Percentiles rank a stretch among this genome's conserved stretches.
Conservation (phyloP, 2,888 invertebrate species). For the Nesidiocoris tenuis region DNA sequence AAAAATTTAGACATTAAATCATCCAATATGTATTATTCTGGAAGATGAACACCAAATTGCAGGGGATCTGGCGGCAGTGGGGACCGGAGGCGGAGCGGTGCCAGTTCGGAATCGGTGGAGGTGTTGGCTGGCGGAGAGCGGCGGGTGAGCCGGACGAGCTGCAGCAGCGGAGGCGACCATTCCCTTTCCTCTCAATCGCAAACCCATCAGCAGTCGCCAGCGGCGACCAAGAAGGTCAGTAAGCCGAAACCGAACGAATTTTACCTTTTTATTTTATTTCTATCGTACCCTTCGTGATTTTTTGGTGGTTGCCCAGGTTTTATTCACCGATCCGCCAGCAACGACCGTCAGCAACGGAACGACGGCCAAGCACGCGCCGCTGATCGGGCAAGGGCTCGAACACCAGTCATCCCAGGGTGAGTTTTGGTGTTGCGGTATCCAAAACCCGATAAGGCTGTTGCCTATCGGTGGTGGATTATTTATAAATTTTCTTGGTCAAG, state of each 20-base stretch:
- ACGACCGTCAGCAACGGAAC: constrained; percentile 21
- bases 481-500: not conserved
- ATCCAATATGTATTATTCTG: no score
- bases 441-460: not conserved
- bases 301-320: constrained; percentile 10
- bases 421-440: not conserved
- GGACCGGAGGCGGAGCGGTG: constrained; percentile 24
- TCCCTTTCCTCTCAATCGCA: not conserved
- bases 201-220: not conserved
- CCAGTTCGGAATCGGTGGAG: constrained; percentile 11
- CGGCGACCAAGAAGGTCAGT: not conserved
- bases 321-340: constrained; percentile 30
- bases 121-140: constrained; percentile 16
- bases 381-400: not conserved
- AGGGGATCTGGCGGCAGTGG: constrained; percentile 30
- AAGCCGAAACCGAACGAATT: no score
- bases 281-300: no score
- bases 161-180: constrained; percentile 5
- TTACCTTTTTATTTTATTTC: no score
- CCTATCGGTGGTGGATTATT: not conserved
- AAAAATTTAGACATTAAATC: no score
- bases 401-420: constrained; percentile 30
- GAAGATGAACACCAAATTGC: no score
- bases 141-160: constrained; percentile 36
- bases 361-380: not conserved